A percentile compares a stretch with the other conserved stretches of the same genome.
Conservation (phyloP, 2,797 vertebrate species). For the Acrossocheilus wenchowensis region DNA sequence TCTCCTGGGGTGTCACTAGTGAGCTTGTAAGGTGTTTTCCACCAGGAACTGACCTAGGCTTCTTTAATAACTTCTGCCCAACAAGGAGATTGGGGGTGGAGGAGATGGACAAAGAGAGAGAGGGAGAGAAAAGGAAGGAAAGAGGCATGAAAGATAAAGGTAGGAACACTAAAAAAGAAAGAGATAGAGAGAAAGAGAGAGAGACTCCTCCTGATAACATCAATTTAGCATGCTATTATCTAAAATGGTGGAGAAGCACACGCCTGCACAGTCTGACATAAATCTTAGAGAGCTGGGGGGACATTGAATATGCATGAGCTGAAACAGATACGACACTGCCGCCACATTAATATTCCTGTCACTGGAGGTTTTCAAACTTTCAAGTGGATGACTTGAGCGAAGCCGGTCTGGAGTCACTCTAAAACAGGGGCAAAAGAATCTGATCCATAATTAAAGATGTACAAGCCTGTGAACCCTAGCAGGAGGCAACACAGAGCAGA, state of each 20-base stretch:
- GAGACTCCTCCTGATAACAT: slow-evolving; percentile 93
- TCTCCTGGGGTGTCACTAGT: slow-evolving; percentile 48
- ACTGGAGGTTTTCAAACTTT: slow-evolving; percentile 99
- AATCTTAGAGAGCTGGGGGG: slow-evolving; percentile 99
- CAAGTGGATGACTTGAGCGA: slow-evolving; percentile 96
- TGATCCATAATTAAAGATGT: slow-evolving; percentile 89
- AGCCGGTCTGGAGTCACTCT: slow-evolving; percentile 93
- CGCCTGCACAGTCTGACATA: slow-evolving; percentile 99
- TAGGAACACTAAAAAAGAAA: slow-evolving; percentile 60
- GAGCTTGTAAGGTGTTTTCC: slow-evolving; percentile 45
- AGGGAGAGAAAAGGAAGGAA: slow-evolving; percentile 38
- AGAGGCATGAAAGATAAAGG: slow-evolving; percentile 15
- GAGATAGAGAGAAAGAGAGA: slow-evolving; percentile 60
- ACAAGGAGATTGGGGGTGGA: slow-evolving; percentile 9
- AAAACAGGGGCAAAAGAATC: slow-evolving; percentile 93
- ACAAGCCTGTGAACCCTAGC: slow-evolving; percentile 84
- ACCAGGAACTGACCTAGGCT: slow-evolving; percentile 10
- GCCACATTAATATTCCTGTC: slow-evolving; percentile 99
- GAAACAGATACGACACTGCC: slow-evolving; percentile 99
- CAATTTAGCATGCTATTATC: slow-evolving; percentile 99
- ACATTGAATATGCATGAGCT: slow-evolving; percentile 96
- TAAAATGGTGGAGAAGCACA: slow-evolving; percentile 99
- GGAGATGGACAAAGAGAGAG: slow-evolving; percentile 27
- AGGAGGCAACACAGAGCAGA: slow-evolving; percentile 58
- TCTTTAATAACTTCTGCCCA: slow-evolving; percentile 42